Base-by-base conservation (phyloP, 2,888 invertebrate species). In the Dynastes hyllus region DNA sequence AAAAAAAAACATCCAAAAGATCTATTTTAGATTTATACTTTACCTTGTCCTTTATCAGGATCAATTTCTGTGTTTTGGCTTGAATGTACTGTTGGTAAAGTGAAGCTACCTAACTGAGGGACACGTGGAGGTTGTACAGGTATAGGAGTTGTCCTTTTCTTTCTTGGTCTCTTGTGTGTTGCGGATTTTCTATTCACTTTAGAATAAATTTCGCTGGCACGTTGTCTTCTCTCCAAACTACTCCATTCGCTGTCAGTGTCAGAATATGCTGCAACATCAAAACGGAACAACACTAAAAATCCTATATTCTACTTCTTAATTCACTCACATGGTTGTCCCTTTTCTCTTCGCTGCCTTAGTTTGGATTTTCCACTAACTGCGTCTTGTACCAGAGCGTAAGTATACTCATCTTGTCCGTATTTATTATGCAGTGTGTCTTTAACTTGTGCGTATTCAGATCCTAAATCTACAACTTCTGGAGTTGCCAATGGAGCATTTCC, bases 201-300 rank as follows among this genome's bases (percentile, higher is more conserved):
- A 75, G 92, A 91, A 85, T 92, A 90, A 40, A 91, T 91, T 83
- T 93, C 93, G 83, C 91, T 91, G 29, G 91, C 91, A 80, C 92
- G 90, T 82, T 93, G 92, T 81, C 93, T 90, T 79, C 91, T 87
- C 80, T 92, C 90, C 78, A 89, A 84, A 81, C 95, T 95, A 84
- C 95, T 95, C 87, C 94, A 95, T 83, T 97, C 97, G 84, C 96
- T 96, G 89, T 97, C 97, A 5, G 97, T 96, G 89, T 97, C 97
- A 79, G 96, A 96, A 89, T 95, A 95, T 78, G 94, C 95, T 94
- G 88, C 27, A 76, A 45, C 45, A 45, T 45, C 11, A 45, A 37
- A 45, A 45, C 8, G 8, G 2, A 11, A 45, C 9, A 11, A 45
- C 45, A 45, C 8, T 45, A 45, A 45, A 75, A 16, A 71, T 58